These are phyloP conservation scores for Galerucella calmariensis DNA, from an alignment of 2,888 invertebrate genomes.

Conservation along the genomic window DNA sequence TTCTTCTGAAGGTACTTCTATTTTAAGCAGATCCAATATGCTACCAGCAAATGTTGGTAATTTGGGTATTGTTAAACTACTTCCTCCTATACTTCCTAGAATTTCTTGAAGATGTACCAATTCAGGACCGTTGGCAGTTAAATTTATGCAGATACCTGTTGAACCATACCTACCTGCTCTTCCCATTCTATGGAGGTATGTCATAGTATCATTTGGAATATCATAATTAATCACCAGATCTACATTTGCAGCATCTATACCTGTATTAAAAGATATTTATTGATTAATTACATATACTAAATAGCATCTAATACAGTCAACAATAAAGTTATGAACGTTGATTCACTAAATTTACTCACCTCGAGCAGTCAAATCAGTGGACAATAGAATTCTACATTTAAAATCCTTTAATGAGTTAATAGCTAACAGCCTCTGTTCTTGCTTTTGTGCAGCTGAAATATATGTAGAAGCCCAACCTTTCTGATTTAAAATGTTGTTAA, in stretches of 20 bases:
- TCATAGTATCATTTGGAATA: constrained; percentile 80
- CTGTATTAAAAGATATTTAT: not conserved
- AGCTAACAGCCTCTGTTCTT: constrained; percentile 79
- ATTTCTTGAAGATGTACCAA: constrained; percentile 69
- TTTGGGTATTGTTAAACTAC: constrained; percentile 66
- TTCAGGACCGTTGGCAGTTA: constrained; percentile 77
- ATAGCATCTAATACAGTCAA: not conserved
- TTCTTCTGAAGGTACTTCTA: constrained; percentile 52
- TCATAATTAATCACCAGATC: constrained; percentile 95
- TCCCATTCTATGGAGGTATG: constrained; percentile 95
- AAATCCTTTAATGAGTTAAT: constrained; percentile 83
- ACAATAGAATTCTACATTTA: constrained; percentile 85
- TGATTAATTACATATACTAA: not conserved
- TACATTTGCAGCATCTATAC: constrained; percentile 90
- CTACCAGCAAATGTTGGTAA: constrained; percentile 61
- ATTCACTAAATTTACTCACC: constrained; percentile 67
- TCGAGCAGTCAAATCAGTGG: constrained; percentile 91
- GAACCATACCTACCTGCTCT: constrained; percentile 95
- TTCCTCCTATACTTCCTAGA: constrained; percentile 69
- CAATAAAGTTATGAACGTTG: too few relatives aligned
- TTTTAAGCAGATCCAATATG: constrained; percentile 55
- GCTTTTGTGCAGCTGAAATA: constrained; percentile 83
- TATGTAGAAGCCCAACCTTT: constrained; percentile 83
- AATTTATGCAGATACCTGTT: constrained; percentile 81
- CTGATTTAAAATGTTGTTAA: constrained; percentile 76